Base-by-base conservation (phyloP, 2,113 vertebrate genomes). In the Brachyhypopomus occidentalis region DNA sequence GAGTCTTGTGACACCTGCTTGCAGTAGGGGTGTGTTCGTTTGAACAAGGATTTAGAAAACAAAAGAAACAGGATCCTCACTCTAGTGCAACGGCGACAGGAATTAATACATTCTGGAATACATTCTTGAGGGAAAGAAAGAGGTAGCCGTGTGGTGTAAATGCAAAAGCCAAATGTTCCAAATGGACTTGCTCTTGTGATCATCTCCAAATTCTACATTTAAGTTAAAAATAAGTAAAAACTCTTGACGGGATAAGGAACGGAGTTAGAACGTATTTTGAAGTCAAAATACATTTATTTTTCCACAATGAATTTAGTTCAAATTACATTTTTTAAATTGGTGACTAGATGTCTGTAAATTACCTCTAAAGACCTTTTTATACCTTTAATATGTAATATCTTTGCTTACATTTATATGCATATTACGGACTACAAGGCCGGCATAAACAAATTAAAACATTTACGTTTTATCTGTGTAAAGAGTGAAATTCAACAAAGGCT, bases 1-100 rank as follows among this genome's bases (percentile, higher is more conserved):
- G 2, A 48, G 89, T 92, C 92, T 90, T 88, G 90, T 94, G 93
- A 93, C 92, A 85, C 72, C 64, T 62, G 82, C 84, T 88, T 81
- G 83, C 72, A 83, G 27, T 25, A 72, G 80, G 89, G 89, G 93
- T 88, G 92, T 89, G 90, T 85, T 89, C 66, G 85, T 91, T 91
- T 91, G 71, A 85, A 87, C 87, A 92, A 89, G 91, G 89, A 88
- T 84, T 80, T 71, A 64, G 71, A 52, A 84, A 67, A 87, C 84
- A 84, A 84, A 78, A 83, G 86, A 81, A 93, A 86, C 93, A 90
- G 93, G 93, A 94, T 92, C 72, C 77, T 79, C 23, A 72, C 77
- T 72, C 72, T 41, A 60, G 74, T 22, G 19, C 38, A 62, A 27
- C 70, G 7, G 25, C 20, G 23, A 30, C 17, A 59, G 19, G 45